Evolutionary conservation across 2,797 vertebrate species (phyloP).

Genomic region (Enteromius mattozi): DNA sequence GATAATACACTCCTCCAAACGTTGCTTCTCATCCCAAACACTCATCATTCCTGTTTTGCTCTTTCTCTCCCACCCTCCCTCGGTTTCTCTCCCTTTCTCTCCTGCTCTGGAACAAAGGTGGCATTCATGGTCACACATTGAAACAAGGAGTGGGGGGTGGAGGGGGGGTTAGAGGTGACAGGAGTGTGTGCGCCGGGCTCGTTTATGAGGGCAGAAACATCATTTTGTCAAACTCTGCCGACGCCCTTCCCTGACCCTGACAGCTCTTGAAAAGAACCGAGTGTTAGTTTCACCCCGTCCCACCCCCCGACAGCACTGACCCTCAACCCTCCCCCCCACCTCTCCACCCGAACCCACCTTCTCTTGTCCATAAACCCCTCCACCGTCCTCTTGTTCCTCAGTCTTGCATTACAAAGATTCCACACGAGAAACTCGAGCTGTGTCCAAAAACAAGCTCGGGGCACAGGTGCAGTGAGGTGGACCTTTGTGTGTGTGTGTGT

Average conservation of each 20-base stretch:
- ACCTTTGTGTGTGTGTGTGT: conserved; percentile 52
- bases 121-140: conserved; percentile 83
- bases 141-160: conserved; percentile 73
- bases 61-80: conserved; percentile 52
- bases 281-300: conserved; percentile 64
- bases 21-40: conserved; percentile 52
- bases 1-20: conserved; percentile 55
- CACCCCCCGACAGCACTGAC: conserved; percentile 40
- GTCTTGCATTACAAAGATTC: conserved; percentile 79
- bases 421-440: conserved; percentile 76
- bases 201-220: conserved; percentile 74
- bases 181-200: conserved; percentile 40
- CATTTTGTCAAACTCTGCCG: conserved; percentile 76
- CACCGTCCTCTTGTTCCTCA: conserved; percentile 57
- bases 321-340: conserved; percentile 34
- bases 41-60: conserved; percentile 50
- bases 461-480: conserved; percentile 73
- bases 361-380: conserved; percentile 30
- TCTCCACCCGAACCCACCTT: conserved; percentile 40
- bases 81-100: conserved; percentile 57
- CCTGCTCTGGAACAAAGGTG: conserved; percentile 74
- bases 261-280: conserved; percentile 68
- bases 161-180: conserved; percentile 76
- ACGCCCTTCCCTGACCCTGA: conserved; percentile 67
- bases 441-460: conserved; percentile 67